Conservation (phyloP, 37 sponge, comb jelly and placozoan species). For the Dysidea cf. avara region DNA sequence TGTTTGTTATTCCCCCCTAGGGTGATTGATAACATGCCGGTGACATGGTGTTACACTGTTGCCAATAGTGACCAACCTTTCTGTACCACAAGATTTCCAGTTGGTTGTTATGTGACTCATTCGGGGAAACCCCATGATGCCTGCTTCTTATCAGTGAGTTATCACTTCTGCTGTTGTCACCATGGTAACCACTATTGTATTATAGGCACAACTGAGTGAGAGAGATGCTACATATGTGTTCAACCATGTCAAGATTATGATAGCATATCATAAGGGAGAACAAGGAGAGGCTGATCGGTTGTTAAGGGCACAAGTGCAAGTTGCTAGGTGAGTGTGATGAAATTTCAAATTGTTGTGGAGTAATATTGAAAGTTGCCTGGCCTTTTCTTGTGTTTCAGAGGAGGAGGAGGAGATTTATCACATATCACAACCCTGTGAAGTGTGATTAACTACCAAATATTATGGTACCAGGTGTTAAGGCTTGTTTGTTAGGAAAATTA, state of each 20-base stretch:
- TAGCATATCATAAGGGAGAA: conserved; percentile 71
- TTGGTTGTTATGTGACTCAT: conserved; percentile 89
- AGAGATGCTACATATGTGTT: conserved; percentile 69
- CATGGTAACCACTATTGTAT: conserved; percentile 1
- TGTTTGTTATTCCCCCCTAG: conserved; percentile 7
- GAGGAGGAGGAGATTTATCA: no score
- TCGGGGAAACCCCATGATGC: conserved; percentile 56
- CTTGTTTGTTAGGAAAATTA: no score
- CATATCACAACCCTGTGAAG: no score
- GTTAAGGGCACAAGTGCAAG: conserved; percentile 37
- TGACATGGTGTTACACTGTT: conserved; percentile 88
- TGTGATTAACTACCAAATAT: no score
- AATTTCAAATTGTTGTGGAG: no score
- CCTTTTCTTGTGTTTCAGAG: no score
- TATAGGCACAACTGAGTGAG: conserved; percentile 28
- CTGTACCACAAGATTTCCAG: conserved; percentile 92
- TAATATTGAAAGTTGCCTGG: no score
- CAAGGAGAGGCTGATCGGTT: conserved; percentile 28
- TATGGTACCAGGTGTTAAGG: no score
- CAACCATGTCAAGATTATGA: conserved; percentile 79
- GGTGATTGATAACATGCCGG: conserved; percentile 98
- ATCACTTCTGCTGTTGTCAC: neutral
- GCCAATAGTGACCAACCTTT: conserved; percentile 47
- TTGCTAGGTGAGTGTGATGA: conserved; percentile 1
- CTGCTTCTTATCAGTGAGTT: conserved; percentile 74